A percentile compares a stretch with the other conserved stretches of the same genome.
Conservation (phyloP, 2,888 invertebrate genomes). For the Drosophila testacea region DNA sequence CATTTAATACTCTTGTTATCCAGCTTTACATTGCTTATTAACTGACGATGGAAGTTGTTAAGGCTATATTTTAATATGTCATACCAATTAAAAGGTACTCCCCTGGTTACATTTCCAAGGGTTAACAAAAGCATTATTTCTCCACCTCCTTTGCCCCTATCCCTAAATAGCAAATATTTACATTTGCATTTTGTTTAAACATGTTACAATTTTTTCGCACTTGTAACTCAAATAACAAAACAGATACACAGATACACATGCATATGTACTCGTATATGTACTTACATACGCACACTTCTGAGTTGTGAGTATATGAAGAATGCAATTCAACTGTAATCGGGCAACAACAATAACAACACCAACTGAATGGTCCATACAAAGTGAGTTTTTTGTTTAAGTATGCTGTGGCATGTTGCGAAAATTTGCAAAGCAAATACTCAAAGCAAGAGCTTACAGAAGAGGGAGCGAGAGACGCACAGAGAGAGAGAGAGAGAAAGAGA, state of each 20-base stretch:
- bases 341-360: constrained; percentile 38
- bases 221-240: constrained; percentile 34
- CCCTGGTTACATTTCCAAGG: constrained; percentile 11
- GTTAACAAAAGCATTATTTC: constrained; percentile 12
- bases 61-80: not conserved
- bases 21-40: not conserved
- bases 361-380: constrained; percentile 28
- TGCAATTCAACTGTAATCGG: constrained; percentile 62
- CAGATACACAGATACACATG: constrained; percentile 8
- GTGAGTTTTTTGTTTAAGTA: constrained; percentile 34
- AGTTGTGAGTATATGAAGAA: constrained; percentile 38
- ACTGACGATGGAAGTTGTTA: not conserved
- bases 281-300: constrained; percentile 8
- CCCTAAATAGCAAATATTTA: constrained; percentile 1
- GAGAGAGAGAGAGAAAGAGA: not conserved
- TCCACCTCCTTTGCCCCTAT: no score
- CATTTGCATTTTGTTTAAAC: constrained; percentile 42
- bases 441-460: constrained; percentile 37
- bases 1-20: not conserved
- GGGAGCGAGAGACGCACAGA: not conserved
- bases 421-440: constrained; percentile 71
- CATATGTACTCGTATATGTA: constrained; percentile 3
- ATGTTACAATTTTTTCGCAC: constrained; percentile 58
- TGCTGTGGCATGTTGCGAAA: constrained; percentile 53
- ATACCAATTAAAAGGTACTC: not conserved